phyloP scores from a whole-genome alignment of 2,797 vertebrate genomes.

The Orestias chungarensis region DNA sequence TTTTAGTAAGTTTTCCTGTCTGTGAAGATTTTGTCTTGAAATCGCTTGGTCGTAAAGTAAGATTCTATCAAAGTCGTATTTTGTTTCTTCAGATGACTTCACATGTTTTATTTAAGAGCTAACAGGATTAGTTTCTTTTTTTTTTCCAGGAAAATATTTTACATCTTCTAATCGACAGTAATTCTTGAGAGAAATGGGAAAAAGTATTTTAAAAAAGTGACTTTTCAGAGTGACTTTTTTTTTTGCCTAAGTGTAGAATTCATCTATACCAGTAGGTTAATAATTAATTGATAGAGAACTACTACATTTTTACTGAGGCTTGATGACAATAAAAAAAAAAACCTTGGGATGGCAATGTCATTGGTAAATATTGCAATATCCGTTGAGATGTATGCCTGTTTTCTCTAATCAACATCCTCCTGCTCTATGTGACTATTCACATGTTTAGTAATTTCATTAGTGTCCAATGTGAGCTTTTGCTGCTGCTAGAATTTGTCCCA shows the following conservation, averaged over 20 bases:
- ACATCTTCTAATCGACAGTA: slow-evolving; percentile 15
- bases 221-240: too few relatives aligned
- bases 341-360: too few relatives aligned
- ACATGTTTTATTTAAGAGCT: neutral
- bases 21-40: neutral
- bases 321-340: too few relatives aligned
- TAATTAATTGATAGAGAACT: neutral
- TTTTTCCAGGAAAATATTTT: too few relatives aligned
- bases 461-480: too few relatives aligned
- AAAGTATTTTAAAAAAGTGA: neutral
- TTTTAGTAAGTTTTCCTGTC: neutral
- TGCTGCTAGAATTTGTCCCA: too few relatives aligned
- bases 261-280: neutral
- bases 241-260: neutral
- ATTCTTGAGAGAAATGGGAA: slow-evolving; percentile 1
- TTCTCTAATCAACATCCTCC: too few relatives aligned
- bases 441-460: too few relatives aligned
- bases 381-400: too few relatives aligned
- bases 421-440: too few relatives aligned
- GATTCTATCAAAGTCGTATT: neutral
- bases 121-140: neutral
- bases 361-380: too few relatives aligned
- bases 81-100: neutral
- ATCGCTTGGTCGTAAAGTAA: neutral
- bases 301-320: neutral